Percentiles rank a stretch among this genome's conserved stretches.
Evolutionary conservation across 2,888 invertebrate genomes (phyloP).

Genomic region (Megalurothrips usitatus): DNA sequence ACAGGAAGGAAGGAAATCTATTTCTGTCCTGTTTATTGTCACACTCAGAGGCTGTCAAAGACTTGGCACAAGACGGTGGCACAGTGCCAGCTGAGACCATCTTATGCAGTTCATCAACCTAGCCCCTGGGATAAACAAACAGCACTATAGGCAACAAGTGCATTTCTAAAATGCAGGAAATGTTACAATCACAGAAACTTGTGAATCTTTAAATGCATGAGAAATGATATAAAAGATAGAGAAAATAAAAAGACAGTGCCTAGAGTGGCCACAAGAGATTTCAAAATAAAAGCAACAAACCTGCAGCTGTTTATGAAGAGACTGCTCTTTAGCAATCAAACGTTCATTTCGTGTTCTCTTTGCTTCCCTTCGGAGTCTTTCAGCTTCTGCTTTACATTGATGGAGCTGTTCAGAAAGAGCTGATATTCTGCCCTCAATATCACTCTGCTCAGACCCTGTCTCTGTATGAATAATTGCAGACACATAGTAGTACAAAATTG

Average conservation of each 20-base stretch:
- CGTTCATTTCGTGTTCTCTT: conserved; percentile 47
- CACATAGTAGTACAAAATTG: neutral
- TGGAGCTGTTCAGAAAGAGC: conserved; percentile 50
- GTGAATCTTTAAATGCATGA: too few relatives aligned
- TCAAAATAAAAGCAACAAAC: conserved; percentile 37
- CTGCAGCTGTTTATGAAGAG: conserved; percentile 51
- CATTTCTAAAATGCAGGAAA: too few relatives aligned
- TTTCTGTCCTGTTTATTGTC: conserved; percentile 21
- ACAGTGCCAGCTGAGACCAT: conserved; percentile 8
- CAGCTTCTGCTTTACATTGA: conserved; percentile 49
- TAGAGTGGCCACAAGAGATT: neutral
- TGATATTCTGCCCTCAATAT: conserved; percentile 50
- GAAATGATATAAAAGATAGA: too few relatives aligned
- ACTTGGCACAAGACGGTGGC: conserved; percentile 6
- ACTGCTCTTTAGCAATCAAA: conserved; percentile 49
- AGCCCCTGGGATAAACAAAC: neutral
- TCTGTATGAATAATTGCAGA: conserved; percentile 40
- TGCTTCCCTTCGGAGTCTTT: conserved; percentile 48
- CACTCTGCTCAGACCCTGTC: conserved; percentile 50
- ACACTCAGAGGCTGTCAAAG: conserved; percentile 17
- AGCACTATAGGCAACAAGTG: neutral
- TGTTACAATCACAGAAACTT: too few relatives aligned
- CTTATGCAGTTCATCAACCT: conserved; percentile 6
- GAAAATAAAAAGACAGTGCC: too few relatives aligned
- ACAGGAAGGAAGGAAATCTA: conserved; percentile 23